Evolutionary conservation across 2,113 vertebrate species (phyloP), one percentile per base, ranked within the genome.

Genomic region (Cettia cetti): DNA sequence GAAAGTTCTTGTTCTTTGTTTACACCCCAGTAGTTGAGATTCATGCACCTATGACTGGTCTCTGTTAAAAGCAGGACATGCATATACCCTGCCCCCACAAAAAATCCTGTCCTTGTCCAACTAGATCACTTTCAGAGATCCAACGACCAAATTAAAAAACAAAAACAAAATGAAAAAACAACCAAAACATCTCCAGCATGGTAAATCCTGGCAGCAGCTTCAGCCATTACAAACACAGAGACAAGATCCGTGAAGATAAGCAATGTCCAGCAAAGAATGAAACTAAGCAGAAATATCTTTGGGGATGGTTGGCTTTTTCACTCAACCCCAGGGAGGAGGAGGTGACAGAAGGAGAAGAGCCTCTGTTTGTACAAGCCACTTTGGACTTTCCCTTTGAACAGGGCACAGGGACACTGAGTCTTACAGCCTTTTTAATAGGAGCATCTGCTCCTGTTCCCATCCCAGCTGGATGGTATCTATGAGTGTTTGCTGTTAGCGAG

Each of bases 391-490:
- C 45, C 57, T 95, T 95, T 94, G 93, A 93, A 91, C 75, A 75
- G 79, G 92, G 79, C 87, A 90, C 54, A 72, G 92, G 87, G 68
- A 78, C 92, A 86, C 79, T 77, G 82, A 96, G 72, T 89, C 90
- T 90, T 88, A 93, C 0, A 26, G 91, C 66, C 75, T 95, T 92
- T 95, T 94, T 96, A 95, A 95, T 90, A 87, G 91, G 70, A 90
- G 90, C 95, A 96, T 96, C 95, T 96, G 95, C 90, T 95, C 82
- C 56, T 72, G 22, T 74, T 93, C 87, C 90, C 82, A 81, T 93
- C 93, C 92, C 90, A 96, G 96, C 95, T 90, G 90, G 92, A 94
- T 88, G 87, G 85, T 44, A 23, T 77, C 92, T 86, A 18, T 45
- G 75, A 9, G 2, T 63, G 45, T 92, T 96, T 94, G 95, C 82